phyloP scores from a whole-genome alignment of 2,888 invertebrate species.

The Phalera bucephala region DNA sequence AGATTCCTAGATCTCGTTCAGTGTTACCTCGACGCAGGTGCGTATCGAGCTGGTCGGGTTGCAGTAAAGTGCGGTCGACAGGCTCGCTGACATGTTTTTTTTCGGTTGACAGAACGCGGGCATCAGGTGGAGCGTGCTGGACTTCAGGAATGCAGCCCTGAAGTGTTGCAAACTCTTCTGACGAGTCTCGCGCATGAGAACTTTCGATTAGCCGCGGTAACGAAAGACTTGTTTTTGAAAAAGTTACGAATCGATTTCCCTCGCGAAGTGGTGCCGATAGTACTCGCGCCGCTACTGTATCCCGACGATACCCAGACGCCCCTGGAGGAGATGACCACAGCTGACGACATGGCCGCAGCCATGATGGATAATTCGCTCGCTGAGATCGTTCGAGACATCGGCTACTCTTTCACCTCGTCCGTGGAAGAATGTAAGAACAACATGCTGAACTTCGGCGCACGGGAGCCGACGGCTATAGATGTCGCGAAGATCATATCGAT shows the following conservation, averaged over 20 bases:
- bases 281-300: slow-evolving; percentile 94
- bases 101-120: slow-evolving; percentile 78
- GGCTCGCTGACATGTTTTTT: slow-evolving; percentile 5
- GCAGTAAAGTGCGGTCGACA: slow-evolving; percentile 1
- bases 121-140: slow-evolving; percentile 90
- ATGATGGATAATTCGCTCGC: slow-evolving; percentile 91
- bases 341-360: slow-evolving; percentile 83
- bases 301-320: slow-evolving; percentile 88
- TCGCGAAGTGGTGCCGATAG: slow-evolving; percentile 93
- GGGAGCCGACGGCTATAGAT: slow-evolving; percentile 91
- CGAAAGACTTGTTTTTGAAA: slow-evolving; percentile 91
- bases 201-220: slow-evolving; percentile 87
- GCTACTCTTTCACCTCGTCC: slow-evolving; percentile 93
- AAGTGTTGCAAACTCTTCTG: slow-evolving; percentile 93
- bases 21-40: slow-evolving; percentile 93
- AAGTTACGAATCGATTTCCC: slow-evolving; percentile 94
- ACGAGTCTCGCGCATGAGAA: slow-evolving; percentile 84
- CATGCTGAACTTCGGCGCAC: slow-evolving; percentile 90
- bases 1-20: slow-evolving; percentile 93
- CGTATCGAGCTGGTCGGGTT: slow-evolving; percentile 15
- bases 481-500: slow-evolving; percentile 93
- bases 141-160: slow-evolving; percentile 94
- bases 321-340: slow-evolving; percentile 85
- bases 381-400: slow-evolving; percentile 95
- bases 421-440: slow-evolving; percentile 94